These are phyloP conservation scores for Tetramorium parvispinum DNA, from an alignment of 1,140 invertebrate genomes.

Conservation along the genomic window DNA sequence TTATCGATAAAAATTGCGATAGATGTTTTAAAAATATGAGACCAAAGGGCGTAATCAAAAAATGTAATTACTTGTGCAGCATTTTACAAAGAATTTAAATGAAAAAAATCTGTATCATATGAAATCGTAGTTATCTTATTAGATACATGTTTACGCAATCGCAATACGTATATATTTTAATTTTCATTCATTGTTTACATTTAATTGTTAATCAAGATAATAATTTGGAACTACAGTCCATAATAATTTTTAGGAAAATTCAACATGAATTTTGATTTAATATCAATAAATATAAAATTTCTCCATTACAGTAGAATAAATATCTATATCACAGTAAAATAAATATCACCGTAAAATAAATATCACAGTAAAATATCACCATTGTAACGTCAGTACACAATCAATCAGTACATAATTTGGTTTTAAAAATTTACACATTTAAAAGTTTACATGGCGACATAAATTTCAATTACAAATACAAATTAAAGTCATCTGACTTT, in stretches of 20 bases:
- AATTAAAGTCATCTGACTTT: background rate
- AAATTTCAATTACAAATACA: background rate
- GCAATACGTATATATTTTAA: background rate
- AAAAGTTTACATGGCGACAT: background rate
- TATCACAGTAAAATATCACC: too few relatives aligned
- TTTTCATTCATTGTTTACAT: background rate
- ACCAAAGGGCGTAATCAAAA: background rate
- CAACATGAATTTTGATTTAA: background rate
- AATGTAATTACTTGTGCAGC: slow-evolving; percentile 10
- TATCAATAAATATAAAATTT: background rate
- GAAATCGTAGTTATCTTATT: background rate
- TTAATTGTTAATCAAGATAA: background rate
- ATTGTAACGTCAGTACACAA: background rate
- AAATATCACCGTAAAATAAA: too few relatives aligned
- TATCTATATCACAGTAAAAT: too few relatives aligned
- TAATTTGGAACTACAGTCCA: background rate
- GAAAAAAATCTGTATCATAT: background rate
- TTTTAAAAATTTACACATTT: background rate
- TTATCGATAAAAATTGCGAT: slow-evolving; percentile 1
- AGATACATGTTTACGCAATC: background rate
- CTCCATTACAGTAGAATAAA: background rate
- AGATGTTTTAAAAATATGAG: background rate
- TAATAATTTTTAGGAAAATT: background rate
- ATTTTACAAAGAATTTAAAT: background rate
- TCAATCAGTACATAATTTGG: background rate